Conservation (phyloP, 2,888 invertebrate genomes). For the Agonopterix subpropinquella region DNA sequence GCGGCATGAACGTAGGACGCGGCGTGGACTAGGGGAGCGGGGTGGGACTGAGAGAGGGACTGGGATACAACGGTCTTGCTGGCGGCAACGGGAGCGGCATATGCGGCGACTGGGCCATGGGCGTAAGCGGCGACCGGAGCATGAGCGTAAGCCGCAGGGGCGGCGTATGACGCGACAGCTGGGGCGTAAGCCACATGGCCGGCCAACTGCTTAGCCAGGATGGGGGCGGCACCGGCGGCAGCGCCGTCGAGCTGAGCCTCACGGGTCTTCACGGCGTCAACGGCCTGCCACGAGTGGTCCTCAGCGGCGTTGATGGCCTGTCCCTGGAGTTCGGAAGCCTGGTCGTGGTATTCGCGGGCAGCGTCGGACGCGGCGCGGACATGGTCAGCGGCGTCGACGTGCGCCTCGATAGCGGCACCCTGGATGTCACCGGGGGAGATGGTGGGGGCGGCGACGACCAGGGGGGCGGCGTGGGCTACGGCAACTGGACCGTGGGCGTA, state of each 20-base stretch:
- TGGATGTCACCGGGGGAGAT: conserved; percentile 26
- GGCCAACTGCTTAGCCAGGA: conserved; percentile 60
- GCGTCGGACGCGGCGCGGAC: conserved; percentile 62
- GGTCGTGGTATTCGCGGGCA: conserved; percentile 62
- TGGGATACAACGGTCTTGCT: conserved; percentile 49
- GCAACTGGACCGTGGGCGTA: conserved; percentile 34
- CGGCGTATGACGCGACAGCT: conserved; percentile 24
- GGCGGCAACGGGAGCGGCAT: conserved; percentile 27
- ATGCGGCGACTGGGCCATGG: conserved; percentile 17
- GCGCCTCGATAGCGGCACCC: conserved; percentile 44
- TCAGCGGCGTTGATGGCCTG: conserved; percentile 66
- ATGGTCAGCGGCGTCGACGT: conserved; percentile 63
- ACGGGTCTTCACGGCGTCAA: conserved; percentile 62
- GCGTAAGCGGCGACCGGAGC: conserved; percentile 17
- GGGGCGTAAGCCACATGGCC: conserved; percentile 36
- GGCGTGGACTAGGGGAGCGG: conserved; percentile 42
- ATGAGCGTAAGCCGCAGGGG: conserved; percentile 21
- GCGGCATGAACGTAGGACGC: conserved; percentile 31
- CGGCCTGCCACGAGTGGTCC: conserved; percentile 65
- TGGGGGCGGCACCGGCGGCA: conserved; percentile 63
- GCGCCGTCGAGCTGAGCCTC: conserved; percentile 64
- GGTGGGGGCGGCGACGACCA: conserved; percentile 37
- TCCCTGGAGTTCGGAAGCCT: conserved; percentile 61
- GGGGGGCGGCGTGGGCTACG: conserved; percentile 34
- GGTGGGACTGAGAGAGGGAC: conserved; percentile 58